phyloP scores from a whole-genome alignment of 2,888 invertebrate genomes.

The Psococerastis gibbosa region DNA sequence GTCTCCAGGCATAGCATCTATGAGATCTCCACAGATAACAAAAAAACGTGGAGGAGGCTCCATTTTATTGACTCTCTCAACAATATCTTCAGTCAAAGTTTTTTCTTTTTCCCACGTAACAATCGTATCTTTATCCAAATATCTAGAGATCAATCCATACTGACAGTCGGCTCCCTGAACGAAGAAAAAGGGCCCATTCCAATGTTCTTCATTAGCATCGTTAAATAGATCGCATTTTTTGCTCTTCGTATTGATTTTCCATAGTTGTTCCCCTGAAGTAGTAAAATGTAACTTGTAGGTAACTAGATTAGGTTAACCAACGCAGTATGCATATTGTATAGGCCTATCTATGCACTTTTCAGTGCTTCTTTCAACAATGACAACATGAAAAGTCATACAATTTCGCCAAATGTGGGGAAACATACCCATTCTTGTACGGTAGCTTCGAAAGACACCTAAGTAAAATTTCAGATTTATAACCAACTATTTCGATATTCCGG shows the following conservation, averaged over 20 bases:
- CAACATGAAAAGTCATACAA: no score
- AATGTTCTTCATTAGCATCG: constrained; percentile 21
- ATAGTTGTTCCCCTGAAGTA: no score
- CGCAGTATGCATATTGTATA: no score
- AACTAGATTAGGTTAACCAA: no score
- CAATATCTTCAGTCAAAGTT: constrained; percentile 22
- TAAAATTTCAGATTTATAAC: no score
- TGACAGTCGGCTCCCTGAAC: constrained; percentile 31
- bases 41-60: constrained; percentile 28
- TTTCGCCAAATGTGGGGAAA: no score
- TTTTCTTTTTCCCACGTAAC: constrained; percentile 28
- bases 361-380: no score
- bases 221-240: neutral
- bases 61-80: constrained; percentile 26
- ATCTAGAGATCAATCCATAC: constrained; percentile 26
- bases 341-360: no score
- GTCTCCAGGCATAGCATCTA: constrained; percentile 23
- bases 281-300: no score
- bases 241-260: constrained; percentile 1
- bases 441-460: no score
- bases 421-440: no score
- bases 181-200: constrained; percentile 28
- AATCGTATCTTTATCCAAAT: constrained; percentile 19
- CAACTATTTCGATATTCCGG: no score
- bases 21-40: constrained; percentile 30